These are phyloP conservation scores for Okapia johnstoni DNA, from an alignment of 2,113 vertebrate genomes.

Conservation along the genomic window DNA sequence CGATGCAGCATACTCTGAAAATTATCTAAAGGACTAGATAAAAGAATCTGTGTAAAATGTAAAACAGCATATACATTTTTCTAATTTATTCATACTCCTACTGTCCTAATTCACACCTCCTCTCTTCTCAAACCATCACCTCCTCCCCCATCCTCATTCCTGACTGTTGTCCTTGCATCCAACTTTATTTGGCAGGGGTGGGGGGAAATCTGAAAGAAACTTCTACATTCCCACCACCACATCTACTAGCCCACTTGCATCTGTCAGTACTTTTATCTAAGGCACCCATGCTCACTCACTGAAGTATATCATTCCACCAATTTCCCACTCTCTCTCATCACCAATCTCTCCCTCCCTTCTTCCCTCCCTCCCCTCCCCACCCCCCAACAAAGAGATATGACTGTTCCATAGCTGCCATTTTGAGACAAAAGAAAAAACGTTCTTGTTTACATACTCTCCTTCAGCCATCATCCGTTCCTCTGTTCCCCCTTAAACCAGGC, in stretches of 20 bases:
- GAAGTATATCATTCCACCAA: background rate
- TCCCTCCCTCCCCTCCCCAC: background rate
- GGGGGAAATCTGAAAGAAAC: background rate
- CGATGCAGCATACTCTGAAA: background rate
- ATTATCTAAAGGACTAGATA: conserved; percentile 1
- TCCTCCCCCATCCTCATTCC: background rate
- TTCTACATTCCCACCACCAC: background rate
- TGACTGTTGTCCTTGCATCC: background rate
- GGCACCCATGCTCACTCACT: background rate
- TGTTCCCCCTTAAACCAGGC: background rate
- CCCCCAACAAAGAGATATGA: background rate
- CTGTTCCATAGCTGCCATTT: background rate
- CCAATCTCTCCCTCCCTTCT: background rate
- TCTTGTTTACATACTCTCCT: background rate
- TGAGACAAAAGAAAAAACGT: background rate
- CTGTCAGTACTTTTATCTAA: background rate
- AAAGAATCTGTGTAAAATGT: background rate
- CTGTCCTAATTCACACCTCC: background rate
- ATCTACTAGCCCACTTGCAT: background rate
- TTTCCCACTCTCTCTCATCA: background rate
- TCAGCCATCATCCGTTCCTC: background rate
- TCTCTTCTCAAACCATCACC: background rate
- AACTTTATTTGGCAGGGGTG: background rate
- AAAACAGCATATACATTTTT: background rate
- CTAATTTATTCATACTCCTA: background rate